phyloP scores from a whole-genome alignment of 2,113 vertebrate genomes.

The Cryptotis parvus region DNA sequence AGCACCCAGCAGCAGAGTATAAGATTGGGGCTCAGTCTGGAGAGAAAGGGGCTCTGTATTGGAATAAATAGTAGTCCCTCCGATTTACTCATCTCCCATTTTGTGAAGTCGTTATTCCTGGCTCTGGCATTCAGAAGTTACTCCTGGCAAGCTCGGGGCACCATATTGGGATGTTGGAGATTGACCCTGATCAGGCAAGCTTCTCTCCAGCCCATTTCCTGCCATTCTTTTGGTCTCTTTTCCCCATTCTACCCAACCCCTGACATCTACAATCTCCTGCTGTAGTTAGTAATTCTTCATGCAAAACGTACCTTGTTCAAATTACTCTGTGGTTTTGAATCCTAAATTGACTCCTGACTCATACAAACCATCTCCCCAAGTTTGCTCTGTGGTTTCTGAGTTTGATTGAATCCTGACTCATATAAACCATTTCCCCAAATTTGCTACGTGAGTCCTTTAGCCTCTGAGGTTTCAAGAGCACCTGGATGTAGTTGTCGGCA shows the following conservation, averaged over 20 bases:
- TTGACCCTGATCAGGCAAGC: too few species aligned
- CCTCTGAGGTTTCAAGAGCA: not conserved
- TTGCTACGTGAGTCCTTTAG: too few species aligned
- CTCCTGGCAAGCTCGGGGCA: not conserved
- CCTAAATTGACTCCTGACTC: not conserved
- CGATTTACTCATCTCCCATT: too few species aligned
- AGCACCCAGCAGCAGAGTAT: not conserved
- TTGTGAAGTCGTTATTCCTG: too few species aligned
- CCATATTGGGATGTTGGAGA: too few species aligned
- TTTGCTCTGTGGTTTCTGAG: not conserved
- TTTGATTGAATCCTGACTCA: too few species aligned
- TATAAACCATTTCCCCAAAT: too few species aligned
- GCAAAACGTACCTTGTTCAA: not conserved
- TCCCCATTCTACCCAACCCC: not conserved
- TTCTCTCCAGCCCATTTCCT: not conserved
- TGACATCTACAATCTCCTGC: not conserved
- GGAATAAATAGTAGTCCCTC: too few species aligned
- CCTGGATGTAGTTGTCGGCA: conserved; percentile 6
- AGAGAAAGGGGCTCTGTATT: not conserved
- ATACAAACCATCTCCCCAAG: not conserved
- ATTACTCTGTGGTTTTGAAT: conserved; percentile 18
- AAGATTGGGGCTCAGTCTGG: not conserved
- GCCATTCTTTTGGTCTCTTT: not conserved
- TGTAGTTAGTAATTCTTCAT: conserved; percentile 42
- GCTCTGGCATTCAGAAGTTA: not conserved